A percentile compares a stretch with the other conserved stretches of the same genome.
These are phyloP conservation scores for Adelognathus sp. DNA, from an alignment of 2,888 invertebrate species.

Conservation along the genomic window DNA sequence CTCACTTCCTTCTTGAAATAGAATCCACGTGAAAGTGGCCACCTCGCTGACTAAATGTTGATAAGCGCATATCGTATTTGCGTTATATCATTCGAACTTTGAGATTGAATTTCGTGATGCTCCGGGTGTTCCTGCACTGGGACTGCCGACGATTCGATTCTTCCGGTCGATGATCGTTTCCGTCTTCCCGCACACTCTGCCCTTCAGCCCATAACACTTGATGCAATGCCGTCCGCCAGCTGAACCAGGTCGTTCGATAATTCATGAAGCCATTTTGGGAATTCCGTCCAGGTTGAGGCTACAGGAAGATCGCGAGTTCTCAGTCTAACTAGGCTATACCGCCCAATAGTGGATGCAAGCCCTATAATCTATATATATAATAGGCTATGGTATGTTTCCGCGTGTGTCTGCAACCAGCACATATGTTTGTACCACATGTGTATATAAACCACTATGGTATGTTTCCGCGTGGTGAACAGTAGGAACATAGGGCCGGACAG, in stretches of 20 bases:
- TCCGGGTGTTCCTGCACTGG: slow-evolving; percentile 24
- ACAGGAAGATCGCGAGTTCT: slow-evolving; percentile 29
- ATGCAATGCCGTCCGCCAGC: not conserved
- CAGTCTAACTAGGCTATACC: not conserved
- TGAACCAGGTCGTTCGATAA: slow-evolving; percentile 26
- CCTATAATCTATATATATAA: too few species aligned
- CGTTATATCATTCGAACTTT: slow-evolving; percentile 8
- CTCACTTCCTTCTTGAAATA: not conserved
- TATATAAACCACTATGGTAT: too few species aligned
- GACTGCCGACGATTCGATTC: slow-evolving; percentile 31
- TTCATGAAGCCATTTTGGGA: slow-evolving; percentile 45
- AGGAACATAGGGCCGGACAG: too few species aligned
- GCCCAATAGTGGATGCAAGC: not conserved
- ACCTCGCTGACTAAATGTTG: not conserved
- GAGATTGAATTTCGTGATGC: slow-evolving; percentile 28
- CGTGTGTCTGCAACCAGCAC: too few species aligned
- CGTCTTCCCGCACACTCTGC: slow-evolving; percentile 39
- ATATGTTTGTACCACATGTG: too few species aligned
- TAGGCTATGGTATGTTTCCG: too few species aligned
- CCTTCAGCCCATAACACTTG: not conserved
- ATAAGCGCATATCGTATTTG: slow-evolving; percentile 17
- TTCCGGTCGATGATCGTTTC: slow-evolving; percentile 35
- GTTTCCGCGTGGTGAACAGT: too few species aligned
- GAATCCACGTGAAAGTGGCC: not conserved
- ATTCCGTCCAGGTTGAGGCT: slow-evolving; percentile 38